Evolutionary conservation across 2,797 vertebrate genomes (phyloP), one percentile per base, ranked within the genome.

Genomic region (Myotis vivesi): DNA sequence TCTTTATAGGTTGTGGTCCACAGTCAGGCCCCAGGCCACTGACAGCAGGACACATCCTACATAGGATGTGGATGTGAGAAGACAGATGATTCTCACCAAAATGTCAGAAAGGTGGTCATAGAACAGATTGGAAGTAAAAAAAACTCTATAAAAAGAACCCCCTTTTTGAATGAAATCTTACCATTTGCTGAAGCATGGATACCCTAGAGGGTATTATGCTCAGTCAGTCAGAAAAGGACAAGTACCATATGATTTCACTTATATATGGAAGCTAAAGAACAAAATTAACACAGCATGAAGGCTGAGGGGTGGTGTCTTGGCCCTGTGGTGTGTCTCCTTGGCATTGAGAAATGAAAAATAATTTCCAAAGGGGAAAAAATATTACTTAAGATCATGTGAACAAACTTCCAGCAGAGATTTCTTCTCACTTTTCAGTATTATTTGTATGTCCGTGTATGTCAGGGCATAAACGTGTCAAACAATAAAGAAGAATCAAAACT

Each of bases 311-410:
- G 6, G 36, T 9, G 4, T 4, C 23, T 13, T 30, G 28, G 19
- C 10, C 6, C 53, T 44, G 53, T 51, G 30, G 33, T 51, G 13
- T 49, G 2, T 73, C 44, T 92, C 57, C 57, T 62, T 49, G 46
- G 23, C 6, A 64, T 13, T 51, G 33, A 73, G 9, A 36, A 38
- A 59, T 68, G n/a, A 81, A 94, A 87, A 93, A 23, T n/a, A 79
- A 86, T 79, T 89, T 72, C 73, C 23, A 84, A 81, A 76, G 53
- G 57, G 62, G 25, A 91, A 95, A 30, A 91, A 95, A 30, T 38
- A 6, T 53, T 64, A 80, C 66, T 73, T 91, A 93, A 62, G 57
- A 64, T 69, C 20, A 55, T 2, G 5, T 38, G 59, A 76, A 71
- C 20, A 44, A 92, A 66, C 25, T 87, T 75, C 59, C 41, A 72